phyloP scores from a whole-genome alignment of 2,113 vertebrate genomes.

The Cyanistes caeruleus region DNA sequence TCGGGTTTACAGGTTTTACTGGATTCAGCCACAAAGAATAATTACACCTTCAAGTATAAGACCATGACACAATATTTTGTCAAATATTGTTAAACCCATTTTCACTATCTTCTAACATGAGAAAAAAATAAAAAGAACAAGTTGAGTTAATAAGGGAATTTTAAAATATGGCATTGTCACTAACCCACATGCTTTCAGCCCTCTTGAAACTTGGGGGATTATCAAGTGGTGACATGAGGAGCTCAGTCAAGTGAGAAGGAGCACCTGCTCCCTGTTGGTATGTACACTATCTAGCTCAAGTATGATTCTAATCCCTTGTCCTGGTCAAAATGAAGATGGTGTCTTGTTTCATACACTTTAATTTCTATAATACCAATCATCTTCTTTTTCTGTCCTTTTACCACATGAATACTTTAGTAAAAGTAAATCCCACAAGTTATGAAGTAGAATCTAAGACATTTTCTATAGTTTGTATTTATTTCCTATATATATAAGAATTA shows the following conservation, averaged over 20 bases:
- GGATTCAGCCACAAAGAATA: background rate
- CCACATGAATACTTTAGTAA: background rate
- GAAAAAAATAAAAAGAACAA: background rate
- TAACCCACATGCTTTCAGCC: background rate
- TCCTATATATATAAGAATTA: background rate
- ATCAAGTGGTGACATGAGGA: slow-evolving; percentile 3
- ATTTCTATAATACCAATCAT: background rate
- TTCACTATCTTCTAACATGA: background rate
- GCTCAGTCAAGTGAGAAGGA: background rate
- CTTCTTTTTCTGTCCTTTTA: background rate
- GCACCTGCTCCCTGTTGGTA: slow-evolving; percentile 47
- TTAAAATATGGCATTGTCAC: background rate
- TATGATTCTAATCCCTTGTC: slow-evolving; percentile 51
- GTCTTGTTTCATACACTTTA: slow-evolving; percentile 22
- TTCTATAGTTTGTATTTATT: background rate
- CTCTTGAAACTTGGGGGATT: background rate
- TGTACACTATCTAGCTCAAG: slow-evolving; percentile 39
- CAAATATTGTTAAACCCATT: background rate
- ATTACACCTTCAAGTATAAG: background rate
- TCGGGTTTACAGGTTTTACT: background rate
- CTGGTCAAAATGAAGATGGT: slow-evolving; percentile 12
- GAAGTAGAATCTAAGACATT: background rate
- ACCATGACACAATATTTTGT: background rate
- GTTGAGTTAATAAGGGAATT: background rate
- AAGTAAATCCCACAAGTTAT: background rate